These are phyloP conservation scores for Idaea biselata DNA, from an alignment of 2,888 invertebrate species.

Conservation along the genomic window DNA sequence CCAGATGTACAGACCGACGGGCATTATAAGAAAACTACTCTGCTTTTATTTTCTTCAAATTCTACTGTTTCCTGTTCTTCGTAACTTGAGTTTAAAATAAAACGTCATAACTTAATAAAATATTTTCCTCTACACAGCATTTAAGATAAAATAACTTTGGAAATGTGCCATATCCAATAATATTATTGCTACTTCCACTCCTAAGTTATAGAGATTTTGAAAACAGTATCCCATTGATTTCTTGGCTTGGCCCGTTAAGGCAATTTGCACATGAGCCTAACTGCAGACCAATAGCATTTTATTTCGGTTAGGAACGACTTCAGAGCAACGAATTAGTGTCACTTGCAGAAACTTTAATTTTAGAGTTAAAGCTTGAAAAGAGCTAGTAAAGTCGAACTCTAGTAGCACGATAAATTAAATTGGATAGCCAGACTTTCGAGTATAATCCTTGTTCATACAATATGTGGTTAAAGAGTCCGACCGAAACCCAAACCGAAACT, in stretches of 20 bases:
- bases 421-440: background rate
- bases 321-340: background rate
- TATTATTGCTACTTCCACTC: background rate
- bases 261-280: background rate
- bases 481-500: too few relatives aligned
- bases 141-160: background rate
- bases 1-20: background rate
- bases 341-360: background rate
- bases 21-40: background rate
- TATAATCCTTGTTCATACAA: background rate
- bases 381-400: background rate
- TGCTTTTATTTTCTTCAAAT: background rate
- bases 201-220: background rate
- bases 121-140: background rate
- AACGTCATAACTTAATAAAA: background rate
- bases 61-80: background rate
- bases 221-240: background rate
- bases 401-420: background rate
- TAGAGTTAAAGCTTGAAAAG: background rate
- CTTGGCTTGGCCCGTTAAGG: background rate
- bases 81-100: background rate
- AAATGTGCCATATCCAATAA: background rate
- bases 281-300: background rate
- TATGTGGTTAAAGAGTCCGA: background rate
- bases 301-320: background rate